Conservation (phyloP, 2,888 invertebrate species). For the Drosophila seclusa region DNA sequence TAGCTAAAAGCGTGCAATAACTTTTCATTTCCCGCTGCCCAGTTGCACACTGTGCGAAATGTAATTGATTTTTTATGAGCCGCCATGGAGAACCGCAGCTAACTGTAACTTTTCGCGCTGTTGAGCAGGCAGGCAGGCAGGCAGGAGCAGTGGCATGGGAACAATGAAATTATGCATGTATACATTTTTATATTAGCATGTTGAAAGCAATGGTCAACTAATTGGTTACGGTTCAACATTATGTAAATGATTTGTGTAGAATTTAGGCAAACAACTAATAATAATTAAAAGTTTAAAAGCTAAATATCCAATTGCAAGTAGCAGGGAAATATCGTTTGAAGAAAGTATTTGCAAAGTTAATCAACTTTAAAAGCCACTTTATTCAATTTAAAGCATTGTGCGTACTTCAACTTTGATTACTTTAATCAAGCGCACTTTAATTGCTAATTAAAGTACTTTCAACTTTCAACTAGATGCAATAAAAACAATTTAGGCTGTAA, state of each 20-base stretch:
- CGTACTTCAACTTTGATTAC: background rate
- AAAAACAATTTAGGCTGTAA: background rate
- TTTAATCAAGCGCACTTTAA: background rate
- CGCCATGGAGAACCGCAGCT: slow-evolving; percentile 9
- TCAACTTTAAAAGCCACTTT: background rate
- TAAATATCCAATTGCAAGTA: background rate
- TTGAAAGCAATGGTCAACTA: slow-evolving; percentile 22
- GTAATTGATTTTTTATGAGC: slow-evolving; percentile 63
- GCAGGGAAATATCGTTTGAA: background rate
- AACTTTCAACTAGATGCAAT: background rate
- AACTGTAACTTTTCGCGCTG: slow-evolving; percentile 15
- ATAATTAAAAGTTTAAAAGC: background rate
- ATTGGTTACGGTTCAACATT: slow-evolving; percentile 5
- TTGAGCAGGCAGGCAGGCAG: no score
- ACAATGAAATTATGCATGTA: slow-evolving; percentile 16
- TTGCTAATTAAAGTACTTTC: slow-evolving; percentile 2
- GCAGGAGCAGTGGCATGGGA: background rate
- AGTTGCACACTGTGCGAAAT: slow-evolving; percentile 47
- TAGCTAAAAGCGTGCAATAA: slow-evolving; percentile 73
- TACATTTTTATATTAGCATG: slow-evolving; percentile 12
- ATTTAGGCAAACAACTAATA: background rate
- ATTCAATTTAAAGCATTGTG: background rate
- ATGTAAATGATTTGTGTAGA: background rate
- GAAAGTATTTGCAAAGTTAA: background rate
- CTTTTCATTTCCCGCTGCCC: slow-evolving; percentile 71